Evolutionary conservation across 2,888 invertebrate genomes (phyloP), one percentile per base, ranked within the genome.

Genomic region (Rhingia campestris): DNA sequence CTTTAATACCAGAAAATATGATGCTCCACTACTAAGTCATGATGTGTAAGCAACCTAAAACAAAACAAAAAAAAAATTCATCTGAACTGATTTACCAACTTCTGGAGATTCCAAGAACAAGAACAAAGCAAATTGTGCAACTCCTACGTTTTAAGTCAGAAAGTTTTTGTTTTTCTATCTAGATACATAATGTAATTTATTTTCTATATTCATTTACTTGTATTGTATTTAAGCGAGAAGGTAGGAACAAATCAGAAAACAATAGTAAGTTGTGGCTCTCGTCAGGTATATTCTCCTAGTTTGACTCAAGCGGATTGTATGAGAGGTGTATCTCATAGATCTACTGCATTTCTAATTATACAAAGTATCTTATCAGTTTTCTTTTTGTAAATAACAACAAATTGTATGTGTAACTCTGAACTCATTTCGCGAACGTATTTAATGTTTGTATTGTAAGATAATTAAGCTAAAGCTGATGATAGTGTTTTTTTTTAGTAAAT

Each of bases 1-100:
- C 82, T 91, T 92, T 37, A 92, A 93, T 85, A 87, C 89, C 22
- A 90, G 90, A 72, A 90, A 91, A 81, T 89, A 91, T 79, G 91
- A 91, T 75, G 91, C 90, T 54, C 91, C 91, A 76, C 87, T 91
- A 54, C 88, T 91, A 39, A 91, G 91, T 87, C 90, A 91, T 84
- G 91, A 91, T 87, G 91, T 91, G 77, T 91, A 90, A 87, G 87
- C 45, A 33, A 61, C 14, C 9, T 12, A 49, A 45, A 56, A 22
- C 58, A 53, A 56, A 69, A 53, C 58, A 67, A 51, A 69, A 37
- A 47, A 9, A 41, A 22, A 66, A 73, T 51, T 72, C 53, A 39
- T 80, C 80, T 75, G 84, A 84, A 84, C 84, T 84, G 84, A 84
- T 84, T 84, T 84, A 84, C 74, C 80, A 84, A 80, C 49, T 22